A percentile compares a stretch with the other conserved stretches of the same genome.
Evolutionary conservation across 1,140 invertebrate genomes (phyloP).

Genomic region (Aleiodes sp.): DNA sequence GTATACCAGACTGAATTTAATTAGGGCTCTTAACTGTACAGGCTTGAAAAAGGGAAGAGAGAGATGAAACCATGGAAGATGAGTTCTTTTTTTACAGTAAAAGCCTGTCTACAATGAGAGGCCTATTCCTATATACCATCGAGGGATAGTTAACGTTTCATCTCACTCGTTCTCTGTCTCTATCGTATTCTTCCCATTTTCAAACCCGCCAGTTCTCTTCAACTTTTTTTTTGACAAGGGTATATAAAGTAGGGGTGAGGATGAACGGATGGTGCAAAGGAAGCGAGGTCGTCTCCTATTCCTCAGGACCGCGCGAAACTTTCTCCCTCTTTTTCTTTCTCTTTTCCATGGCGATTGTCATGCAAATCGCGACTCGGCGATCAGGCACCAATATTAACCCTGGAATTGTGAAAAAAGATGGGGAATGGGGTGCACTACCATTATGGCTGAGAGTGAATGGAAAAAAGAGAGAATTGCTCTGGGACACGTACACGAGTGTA

Average conservation of each 20-base stretch:
- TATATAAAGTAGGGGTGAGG: constrained; percentile 36
- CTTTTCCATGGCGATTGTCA: constrained; percentile 58
- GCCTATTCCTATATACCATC: no score
- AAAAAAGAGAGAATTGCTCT: constrained; percentile 18
- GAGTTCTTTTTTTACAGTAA: no score
- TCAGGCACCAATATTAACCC: constrained; percentile 54
- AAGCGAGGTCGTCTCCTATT: constrained; percentile 34
- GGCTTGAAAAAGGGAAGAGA: constrained; percentile 33
- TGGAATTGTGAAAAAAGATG: constrained; percentile 33
- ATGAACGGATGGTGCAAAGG: constrained; percentile 32
- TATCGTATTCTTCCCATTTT: background rate
- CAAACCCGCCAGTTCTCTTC: background rate
- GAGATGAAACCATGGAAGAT: background rate
- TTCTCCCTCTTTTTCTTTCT: constrained; percentile 18
- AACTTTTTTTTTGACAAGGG: background rate
- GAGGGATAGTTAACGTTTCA: no score
- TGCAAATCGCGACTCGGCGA: constrained; percentile 55
- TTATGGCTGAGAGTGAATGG: constrained; percentile 23
- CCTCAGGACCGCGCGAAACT: background rate
- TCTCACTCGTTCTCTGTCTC: background rate
- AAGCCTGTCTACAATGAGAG: no score
- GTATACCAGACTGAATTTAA: constrained; percentile 64
- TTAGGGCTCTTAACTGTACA: constrained; percentile 60
- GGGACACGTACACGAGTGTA: background rate
- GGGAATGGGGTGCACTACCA: constrained; percentile 11